phyloP scores from a whole-genome alignment of 2,113 vertebrate genomes.

The Dipodomys merriami region DNA sequence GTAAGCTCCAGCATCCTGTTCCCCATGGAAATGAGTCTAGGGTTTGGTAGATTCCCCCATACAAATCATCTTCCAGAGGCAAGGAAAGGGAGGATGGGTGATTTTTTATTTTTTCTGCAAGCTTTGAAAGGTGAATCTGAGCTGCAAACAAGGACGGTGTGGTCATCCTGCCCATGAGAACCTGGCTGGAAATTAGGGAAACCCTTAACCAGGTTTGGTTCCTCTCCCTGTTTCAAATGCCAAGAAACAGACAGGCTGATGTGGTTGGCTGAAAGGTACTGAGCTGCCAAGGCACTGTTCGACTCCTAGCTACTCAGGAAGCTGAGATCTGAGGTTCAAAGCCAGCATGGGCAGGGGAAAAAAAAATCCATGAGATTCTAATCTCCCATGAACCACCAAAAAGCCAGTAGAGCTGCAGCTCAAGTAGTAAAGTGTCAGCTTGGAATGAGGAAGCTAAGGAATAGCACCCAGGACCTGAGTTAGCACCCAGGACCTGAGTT shows the following conservation, averaged over 20 bases:
- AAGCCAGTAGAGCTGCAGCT: too few relatives aligned
- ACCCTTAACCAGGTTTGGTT: not conserved
- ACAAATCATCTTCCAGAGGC: not conserved
- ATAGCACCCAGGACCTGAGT: too few relatives aligned
- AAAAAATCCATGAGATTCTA: too few relatives aligned
- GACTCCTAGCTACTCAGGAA: not conserved
- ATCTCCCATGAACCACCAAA: too few relatives aligned
- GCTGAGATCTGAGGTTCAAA: too few relatives aligned
- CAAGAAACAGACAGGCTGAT: not conserved
- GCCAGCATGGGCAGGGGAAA: too few relatives aligned
- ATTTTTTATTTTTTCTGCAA: not conserved
- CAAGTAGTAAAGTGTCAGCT: too few relatives aligned
- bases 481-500: too few relatives aligned
- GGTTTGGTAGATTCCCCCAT: not conserved
- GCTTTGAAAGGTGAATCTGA: not conserved
- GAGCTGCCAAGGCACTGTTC: not conserved
- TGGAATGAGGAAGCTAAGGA: too few relatives aligned
- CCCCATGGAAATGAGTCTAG: not conserved
- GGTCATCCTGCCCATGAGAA: not conserved
- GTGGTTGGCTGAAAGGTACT: not conserved
- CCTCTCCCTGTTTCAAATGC: not conserved
- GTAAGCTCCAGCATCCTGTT: not conserved
- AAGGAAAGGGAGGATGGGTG: not conserved
- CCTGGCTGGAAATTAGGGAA: not conserved
- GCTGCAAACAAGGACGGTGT: not conserved